These are phyloP conservation scores for Sarcophaga subvicina DNA, from an alignment of 2,888 invertebrate genomes.

Conservation along the genomic window DNA sequence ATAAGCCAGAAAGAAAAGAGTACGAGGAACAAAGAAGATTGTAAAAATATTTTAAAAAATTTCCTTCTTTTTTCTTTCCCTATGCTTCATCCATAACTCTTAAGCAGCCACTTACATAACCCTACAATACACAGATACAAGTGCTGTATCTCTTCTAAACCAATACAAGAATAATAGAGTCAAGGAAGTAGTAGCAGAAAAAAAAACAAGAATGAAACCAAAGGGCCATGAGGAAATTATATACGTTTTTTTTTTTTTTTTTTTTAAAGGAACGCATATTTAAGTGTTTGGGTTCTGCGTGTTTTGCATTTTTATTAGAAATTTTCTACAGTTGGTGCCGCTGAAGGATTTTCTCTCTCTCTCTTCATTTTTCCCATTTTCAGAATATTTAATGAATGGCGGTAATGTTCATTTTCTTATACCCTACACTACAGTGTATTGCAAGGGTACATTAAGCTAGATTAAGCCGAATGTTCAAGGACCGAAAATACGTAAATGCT, in stretches of 20 bases:
- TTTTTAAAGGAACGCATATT: conserved; percentile 18
- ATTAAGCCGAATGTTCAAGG: too few relatives aligned
- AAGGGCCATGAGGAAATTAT: neutral
- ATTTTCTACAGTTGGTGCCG: neutral
- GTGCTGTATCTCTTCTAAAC: neutral
- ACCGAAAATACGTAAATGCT: too few relatives aligned
- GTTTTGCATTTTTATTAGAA: conserved; percentile 37
- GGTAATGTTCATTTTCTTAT: too few relatives aligned
- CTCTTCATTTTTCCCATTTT: neutral
- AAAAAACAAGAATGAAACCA: neutral
- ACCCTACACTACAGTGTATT: too few relatives aligned
- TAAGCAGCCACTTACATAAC: neutral
- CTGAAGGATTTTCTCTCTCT: neutral
- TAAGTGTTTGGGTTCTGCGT: conserved; percentile 36
- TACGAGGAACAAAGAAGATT: neutral
- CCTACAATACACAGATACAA: neutral
- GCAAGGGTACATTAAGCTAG: too few relatives aligned
- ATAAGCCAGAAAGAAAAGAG: neutral
- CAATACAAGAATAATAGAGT: neutral
- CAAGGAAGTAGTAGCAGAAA: neutral
- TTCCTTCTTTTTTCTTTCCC: neutral
- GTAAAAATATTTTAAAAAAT: neutral
- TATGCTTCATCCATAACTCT: neutral
- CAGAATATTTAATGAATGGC: too few relatives aligned
- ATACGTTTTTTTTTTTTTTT: too few relatives aligned